Conservation (phyloP, 2,888 invertebrate genomes). For the Folsomia manolachei region DNA sequence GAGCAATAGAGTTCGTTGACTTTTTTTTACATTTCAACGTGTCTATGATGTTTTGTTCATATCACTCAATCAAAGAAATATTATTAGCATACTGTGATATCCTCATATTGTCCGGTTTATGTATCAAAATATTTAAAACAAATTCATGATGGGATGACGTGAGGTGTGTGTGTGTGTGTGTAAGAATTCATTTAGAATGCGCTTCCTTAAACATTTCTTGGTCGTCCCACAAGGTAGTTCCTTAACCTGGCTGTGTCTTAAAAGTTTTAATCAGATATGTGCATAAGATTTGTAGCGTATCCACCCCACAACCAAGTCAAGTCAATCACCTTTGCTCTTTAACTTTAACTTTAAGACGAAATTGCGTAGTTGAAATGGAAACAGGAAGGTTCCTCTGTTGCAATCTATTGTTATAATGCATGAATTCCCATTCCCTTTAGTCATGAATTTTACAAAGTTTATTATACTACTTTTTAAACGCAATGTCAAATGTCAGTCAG, state of each 20-base stretch:
- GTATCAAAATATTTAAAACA: too few species aligned
- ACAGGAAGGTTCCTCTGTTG: not conserved
- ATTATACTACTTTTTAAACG: too few species aligned
- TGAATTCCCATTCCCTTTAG: not conserved
- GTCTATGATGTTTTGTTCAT: too few species aligned
- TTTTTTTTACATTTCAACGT: too few species aligned
- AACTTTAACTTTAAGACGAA: conserved; percentile 1
- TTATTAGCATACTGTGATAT: too few species aligned
- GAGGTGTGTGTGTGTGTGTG: too few species aligned
- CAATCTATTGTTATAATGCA: not conserved
- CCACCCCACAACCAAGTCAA: not conserved
- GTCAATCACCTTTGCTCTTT: conserved; percentile 8
- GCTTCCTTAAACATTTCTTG: not conserved
- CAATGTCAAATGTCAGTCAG: conserved; percentile 17
- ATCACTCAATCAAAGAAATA: too few species aligned
- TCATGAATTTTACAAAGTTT: not conserved
- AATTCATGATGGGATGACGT: not conserved
- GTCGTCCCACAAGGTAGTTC: conserved; percentile 2
- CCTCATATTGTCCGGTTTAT: too few species aligned
- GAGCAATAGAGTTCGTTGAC: too few species aligned
- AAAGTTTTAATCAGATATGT: not conserved
- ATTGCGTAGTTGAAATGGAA: not conserved
- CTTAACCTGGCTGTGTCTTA: not conserved
- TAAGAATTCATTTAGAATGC: too few species aligned
- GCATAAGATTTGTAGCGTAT: not conserved